A percentile compares a stretch with the other conserved stretches of the same genome.
These are phyloP conservation scores for Tenthredo notha DNA, from an alignment of 2,888 invertebrate species.

Conservation along the genomic window DNA sequence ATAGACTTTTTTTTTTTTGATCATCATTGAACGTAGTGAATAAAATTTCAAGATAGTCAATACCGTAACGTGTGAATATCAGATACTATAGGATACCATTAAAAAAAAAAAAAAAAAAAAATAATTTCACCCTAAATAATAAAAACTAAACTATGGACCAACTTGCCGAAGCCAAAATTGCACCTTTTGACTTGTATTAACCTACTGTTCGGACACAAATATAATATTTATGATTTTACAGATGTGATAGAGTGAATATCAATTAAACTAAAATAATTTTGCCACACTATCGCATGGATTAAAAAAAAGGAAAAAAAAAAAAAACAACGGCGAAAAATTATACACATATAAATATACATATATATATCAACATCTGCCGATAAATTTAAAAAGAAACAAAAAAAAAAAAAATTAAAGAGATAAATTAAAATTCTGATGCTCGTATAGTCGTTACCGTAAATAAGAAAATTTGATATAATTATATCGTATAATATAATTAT, in stretches of 20 bases:
- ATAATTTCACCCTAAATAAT: slow-evolving; percentile 52
- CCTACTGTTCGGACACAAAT: slow-evolving; percentile 33
- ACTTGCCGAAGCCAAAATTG: slow-evolving; percentile 65
- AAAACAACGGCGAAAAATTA: slow-evolving; percentile 27
- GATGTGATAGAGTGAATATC: slow-evolving; percentile 14
- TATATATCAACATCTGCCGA: slow-evolving; percentile 19
- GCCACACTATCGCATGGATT: slow-evolving; percentile 10
- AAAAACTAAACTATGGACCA: slow-evolving; percentile 59
- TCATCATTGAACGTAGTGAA: slow-evolving; percentile 1
- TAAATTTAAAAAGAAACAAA: slow-evolving; percentile 8
- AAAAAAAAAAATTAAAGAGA: background rate
- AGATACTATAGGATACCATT: slow-evolving; percentile 65
- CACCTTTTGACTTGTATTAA: slow-evolving; percentile 58
- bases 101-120: slow-evolving; percentile 46
- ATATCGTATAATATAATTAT: slow-evolving; percentile 41
- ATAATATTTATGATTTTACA: slow-evolving; percentile 26
- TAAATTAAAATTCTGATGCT: slow-evolving; percentile 39
- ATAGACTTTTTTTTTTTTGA: background rate
- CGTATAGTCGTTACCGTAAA: slow-evolving; percentile 49
- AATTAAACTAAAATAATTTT: slow-evolving; percentile 48
- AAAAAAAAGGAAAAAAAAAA: background rate
- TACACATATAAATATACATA: slow-evolving; percentile 3
- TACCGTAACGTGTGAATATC: slow-evolving; percentile 50
- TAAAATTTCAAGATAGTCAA: slow-evolving; percentile 21
- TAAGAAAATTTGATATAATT: slow-evolving; percentile 44